Base-by-base conservation (phyloP, 2,888 invertebrate species). In the Proisotoma minuta region DNA sequence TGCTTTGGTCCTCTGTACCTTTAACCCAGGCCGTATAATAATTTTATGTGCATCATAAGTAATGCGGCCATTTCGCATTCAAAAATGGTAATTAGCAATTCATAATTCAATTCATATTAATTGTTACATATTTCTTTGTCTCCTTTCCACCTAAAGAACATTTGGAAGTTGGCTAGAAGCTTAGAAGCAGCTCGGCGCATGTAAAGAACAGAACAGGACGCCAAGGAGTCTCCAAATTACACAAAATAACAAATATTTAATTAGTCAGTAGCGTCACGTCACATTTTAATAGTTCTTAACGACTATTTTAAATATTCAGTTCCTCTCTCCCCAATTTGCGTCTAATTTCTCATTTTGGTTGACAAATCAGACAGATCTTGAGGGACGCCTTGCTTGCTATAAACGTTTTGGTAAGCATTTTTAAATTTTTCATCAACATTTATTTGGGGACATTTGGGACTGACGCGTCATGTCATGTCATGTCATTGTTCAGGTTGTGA, bases 1-100 rank as follows among this genome's bases (percentile, higher is more conserved):
- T 15, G 43, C 18, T 43, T 15, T 18, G 43, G 43, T 43, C n/a
- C n/a, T n/a, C n/a, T n/a, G n/a, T n/a, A n/a, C n/a, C n/a, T n/a
- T n/a, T n/a, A 43, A 43, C 4, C 43, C 15, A 43, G 5, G 43
- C 43, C n/a, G n/a, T n/a, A n/a, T 15, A 43, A 43, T 43, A 43
- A 43, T 43, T 43, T n/a, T n/a, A 43, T 43, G 43, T 43, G 43
- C 43, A 43, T 43, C 43, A n/a, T n/a, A 43, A 43, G 20, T 43
- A 12, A 43, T 43, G n/a, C n/a, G n/a, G n/a, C n/a, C n/a, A n/a
- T 43, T 43, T 43, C 5, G 43, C 4, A 20, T 4, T 43, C 20
- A 18, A 43, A 43, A 43, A 43, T n/a, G 20, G 43, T 43, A 20
- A 43, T 43, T 43, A 43, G 43, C 43, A 43, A 43, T 43, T 43